Conservation (phyloP, 2,888 invertebrate species). For the Parascotia fuliginaria region DNA sequence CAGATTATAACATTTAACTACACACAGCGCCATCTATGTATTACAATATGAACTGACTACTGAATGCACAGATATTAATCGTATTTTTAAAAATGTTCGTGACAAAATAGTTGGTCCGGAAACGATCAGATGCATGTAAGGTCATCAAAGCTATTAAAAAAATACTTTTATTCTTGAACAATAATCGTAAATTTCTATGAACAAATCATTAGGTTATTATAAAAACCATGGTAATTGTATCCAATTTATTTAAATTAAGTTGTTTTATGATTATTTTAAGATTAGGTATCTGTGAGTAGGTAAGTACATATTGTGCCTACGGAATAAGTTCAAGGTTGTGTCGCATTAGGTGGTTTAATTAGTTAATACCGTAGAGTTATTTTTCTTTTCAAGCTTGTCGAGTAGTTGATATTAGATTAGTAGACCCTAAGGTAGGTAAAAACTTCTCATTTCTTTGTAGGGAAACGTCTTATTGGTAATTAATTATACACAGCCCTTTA, state of each 20-base stretch:
- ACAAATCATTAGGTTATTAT: slow-evolving; percentile 21
- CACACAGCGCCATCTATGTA: slow-evolving; percentile 39
- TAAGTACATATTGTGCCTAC: slow-evolving; percentile 11
- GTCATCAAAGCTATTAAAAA: slow-evolving; percentile 58
- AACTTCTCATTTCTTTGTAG: no score
- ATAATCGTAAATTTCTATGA: slow-evolving; percentile 37
- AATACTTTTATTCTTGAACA: slow-evolving; percentile 45
- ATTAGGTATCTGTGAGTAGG: neutral
- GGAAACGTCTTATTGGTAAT: no score
- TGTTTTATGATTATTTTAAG: neutral
- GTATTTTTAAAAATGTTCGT: slow-evolving; percentile 48
- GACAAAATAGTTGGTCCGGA: slow-evolving; percentile 66
- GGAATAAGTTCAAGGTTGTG: slow-evolving; percentile 27
- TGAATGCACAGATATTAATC: neutral
- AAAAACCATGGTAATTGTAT: slow-evolving; percentile 22
- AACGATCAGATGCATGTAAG: slow-evolving; percentile 74
- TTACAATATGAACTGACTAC: slow-evolving; percentile 9
- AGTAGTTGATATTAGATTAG: no score
- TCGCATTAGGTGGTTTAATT: neutral
- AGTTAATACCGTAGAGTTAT: slow-evolving; percentile 5
- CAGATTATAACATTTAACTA: slow-evolving; percentile 14
- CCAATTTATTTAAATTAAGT: slow-evolving; percentile 3
- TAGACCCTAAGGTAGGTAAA: no score
- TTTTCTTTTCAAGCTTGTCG: no score
- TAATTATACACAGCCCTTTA: no score